Evolutionary conservation across 2,888 invertebrate species (phyloP).

Genomic region (Dolomedes plantarius): DNA sequence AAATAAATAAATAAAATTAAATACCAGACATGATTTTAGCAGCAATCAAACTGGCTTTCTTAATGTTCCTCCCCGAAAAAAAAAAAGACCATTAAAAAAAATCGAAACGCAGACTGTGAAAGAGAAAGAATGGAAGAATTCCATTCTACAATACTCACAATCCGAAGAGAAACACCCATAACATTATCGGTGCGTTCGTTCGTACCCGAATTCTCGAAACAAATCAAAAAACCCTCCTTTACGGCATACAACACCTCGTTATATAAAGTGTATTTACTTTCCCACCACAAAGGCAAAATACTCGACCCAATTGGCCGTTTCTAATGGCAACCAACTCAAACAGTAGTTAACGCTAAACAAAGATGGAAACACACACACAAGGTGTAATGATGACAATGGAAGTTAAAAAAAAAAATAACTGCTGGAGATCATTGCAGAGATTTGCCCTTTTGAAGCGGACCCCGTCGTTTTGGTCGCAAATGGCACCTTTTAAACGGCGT

Average conservation of each 20-base stretch:
- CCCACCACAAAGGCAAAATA: neutral
- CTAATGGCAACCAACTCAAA: constrained; percentile 64
- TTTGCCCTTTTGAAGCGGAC: too few species aligned
- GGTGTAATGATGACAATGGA: constrained; percentile 41
- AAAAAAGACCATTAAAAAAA: too few species aligned
- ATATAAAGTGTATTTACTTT: constrained; percentile 64
- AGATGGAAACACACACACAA: constrained; percentile 29
- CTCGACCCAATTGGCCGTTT: constrained; percentile 50
- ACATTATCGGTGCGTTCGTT: too few species aligned
- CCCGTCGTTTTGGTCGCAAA: constrained; percentile 40
- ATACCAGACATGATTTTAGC: too few species aligned
- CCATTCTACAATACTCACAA: too few species aligned
- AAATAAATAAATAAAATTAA: too few species aligned
- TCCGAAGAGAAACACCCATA: too few species aligned
- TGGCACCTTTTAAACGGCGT: constrained; percentile 59
- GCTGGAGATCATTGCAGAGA: constrained; percentile 24
- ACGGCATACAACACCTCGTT: constrained; percentile 33
- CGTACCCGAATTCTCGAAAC: neutral
- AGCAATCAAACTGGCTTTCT: too few species aligned
- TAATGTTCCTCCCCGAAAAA: too few species aligned
- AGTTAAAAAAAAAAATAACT: constrained; percentile 19
- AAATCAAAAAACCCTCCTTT: neutral
- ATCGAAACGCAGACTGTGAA: too few species aligned
- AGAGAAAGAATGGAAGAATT: too few species aligned
- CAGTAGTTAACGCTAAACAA: constrained; percentile 59